Conservation (phyloP, 2,113 vertebrate genomes). For the Anguilla japonica region DNA sequence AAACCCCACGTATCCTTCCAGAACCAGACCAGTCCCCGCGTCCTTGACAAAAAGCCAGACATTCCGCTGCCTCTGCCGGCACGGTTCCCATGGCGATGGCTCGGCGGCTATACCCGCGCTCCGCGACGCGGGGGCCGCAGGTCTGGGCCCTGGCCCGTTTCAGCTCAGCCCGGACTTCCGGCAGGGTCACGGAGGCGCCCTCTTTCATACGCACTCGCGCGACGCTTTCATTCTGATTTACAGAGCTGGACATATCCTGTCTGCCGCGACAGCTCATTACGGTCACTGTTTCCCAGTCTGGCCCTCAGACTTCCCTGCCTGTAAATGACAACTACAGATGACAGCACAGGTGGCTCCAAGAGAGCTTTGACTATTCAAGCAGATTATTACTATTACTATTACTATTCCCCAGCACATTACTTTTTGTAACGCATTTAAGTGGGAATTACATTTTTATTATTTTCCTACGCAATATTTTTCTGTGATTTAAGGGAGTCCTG, state of each 20-base stretch:
- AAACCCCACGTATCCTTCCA: background rate
- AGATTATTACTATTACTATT: background rate
- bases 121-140: background rate
- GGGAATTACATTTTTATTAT: no score
- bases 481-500: background rate
- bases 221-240: background rate
- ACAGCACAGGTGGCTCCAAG: background rate
- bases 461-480: no score
- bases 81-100: background rate
- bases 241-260: background rate
- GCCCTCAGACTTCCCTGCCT: background rate
- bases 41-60: background rate
- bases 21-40: background rate
- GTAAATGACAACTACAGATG: background rate
- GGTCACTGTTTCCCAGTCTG: background rate
- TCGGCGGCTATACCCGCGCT: background rate
- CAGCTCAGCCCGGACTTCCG: background rate
- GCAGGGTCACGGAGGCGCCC: background rate
- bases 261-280: background rate
- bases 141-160: background rate
- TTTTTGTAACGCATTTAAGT: no score
- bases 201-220: background rate
- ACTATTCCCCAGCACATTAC: background rate
- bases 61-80: background rate
- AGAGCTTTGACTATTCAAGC: background rate